Evolutionary conservation across 2,113 vertebrate genomes (phyloP), one percentile per base, ranked within the genome.

Genomic region (Cyanoramphus novaezelandiae): DNA sequence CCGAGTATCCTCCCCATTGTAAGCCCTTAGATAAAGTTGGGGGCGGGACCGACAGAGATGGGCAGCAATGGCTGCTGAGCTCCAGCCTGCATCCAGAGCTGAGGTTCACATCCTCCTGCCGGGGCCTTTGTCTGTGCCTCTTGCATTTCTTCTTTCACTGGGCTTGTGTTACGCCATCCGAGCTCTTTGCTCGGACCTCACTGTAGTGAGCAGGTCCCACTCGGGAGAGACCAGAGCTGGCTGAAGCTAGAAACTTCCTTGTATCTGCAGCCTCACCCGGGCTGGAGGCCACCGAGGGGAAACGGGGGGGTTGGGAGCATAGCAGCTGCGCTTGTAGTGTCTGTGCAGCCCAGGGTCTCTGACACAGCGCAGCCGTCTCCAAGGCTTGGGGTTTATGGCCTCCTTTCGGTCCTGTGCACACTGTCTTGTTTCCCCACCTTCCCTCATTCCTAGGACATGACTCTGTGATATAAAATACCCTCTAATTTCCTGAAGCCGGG

Each of bases 381-480:
- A 0, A 31, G 9, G 43, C 52, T 59, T 50, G 88, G 62, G 24
- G 68, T 96, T 94, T 90, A 90, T 28, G 74, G 91, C 77, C 70
- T 82, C 64, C 67, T 78, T 84, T 76, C 86, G 84, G 65, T 72
- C 77, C 72, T 49, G 35, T 62, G 59, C 60, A 11, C 3, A 0
- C 43, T 63, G 41, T 50, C 70, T 82, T 83, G 59, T 86, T 95
- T 96, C 91, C 57, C 64, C 31, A 65, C 93, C 84, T 90, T 93
- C 90, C 44, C 69, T 82, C 92, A 82, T 96, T 95, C 82, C 83
- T 91, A 88, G 92, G 72, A 93, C 57, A 41, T 94, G 95, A 95
- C 78, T 88, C 82, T 68, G 13, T 79, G 93, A 91, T 93, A 91
- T 59, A 88, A 94, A 96, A 97, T 95, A 90, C 77, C 69, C 92